Base-by-base conservation (phyloP, 2,797 vertebrate species). In the Antennarius maculatus region DNA sequence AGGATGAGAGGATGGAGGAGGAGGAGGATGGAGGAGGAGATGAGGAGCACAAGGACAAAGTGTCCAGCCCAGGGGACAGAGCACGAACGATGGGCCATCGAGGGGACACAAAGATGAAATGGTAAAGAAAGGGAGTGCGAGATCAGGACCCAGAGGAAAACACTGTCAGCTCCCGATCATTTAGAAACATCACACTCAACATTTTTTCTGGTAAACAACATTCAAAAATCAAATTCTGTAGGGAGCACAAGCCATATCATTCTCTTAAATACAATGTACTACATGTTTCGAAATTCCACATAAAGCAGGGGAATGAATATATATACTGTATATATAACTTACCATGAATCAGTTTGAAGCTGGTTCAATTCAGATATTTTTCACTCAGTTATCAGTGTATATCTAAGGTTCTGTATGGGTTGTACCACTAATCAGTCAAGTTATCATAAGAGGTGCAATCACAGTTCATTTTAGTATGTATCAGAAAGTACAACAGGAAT, bases 11-110 rank as follows among this genome's bases (percentile, higher is more conserved):
- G 52, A 29, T 68, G n/a, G 67, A 62, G 17, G 54, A 64, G 11
- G 47, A 67, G 49, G 66, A 65, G 66, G 54, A 70, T 68, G 70
- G 69, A 69, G 68, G 77, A 68, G 74, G 79, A 84, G 76, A 73
- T 66, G 69, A 66, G 67, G 77, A 83, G 80, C 27, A 15, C 81
- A 87, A 90, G 91, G 88, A 92, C 89, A 91, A 89, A 90, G 86
- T 90, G 90, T 90, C 85, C 90, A 88, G 82, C 87, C 84, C 88
- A 87, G 66, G 85, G 83, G 86, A 89, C 74, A 76, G 74, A 85
- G 74, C 27, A 54, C 73, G 67, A 79, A 77, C 86, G 71, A 88
- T 56, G 80, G 83, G 76, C 83, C 88, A 86, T 85, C 16, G 63
- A 84, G 83, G 81, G 83, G 81, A 88, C 78, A 71, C 59, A 84